Evolutionary conservation across 2,888 invertebrate genomes (phyloP), one percentile per base, ranked within the genome.

Genomic region (Hyles lineata): DNA sequence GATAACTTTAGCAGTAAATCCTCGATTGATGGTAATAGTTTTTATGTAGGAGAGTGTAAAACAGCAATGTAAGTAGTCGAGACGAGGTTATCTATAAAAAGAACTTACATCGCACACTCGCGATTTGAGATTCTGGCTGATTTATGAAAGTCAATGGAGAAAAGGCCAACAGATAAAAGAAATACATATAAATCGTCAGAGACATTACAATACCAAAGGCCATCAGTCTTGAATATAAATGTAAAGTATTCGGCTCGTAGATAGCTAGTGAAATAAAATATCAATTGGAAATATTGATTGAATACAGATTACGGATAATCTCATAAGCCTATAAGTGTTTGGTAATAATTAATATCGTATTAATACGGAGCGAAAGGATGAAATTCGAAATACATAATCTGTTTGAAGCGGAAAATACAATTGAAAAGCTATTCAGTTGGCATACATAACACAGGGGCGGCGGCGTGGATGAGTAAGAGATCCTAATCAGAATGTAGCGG

Each of bases 401-500:
- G 15, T n/a, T n/a, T 55, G 55, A 55, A 55, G 55, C 55, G 8
- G n/a, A 19, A 32, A 60, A 25, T 23, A 63, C 52, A 52, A 69
- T 69, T 17, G 23, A 52, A 21, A 70, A 32, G 58, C 70, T 21
- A 43, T 59, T 32, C 50, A 35, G 43, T 43, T 17, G 21, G 67
- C 23, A 9, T 67, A 50, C 43, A 25, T 23, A 60, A 35, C 32
- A 71, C 50, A 60, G 43, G 21, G 23, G 19, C 17, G 17, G 23
- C 23, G 23, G 52, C 55, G 70, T 50, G 55, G 70, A n/a, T 60
- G 43, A 71, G 70, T 43, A 71, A 70, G 70, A 82, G 84, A 86
- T 86, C 84, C 82, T 84, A 87, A 88, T 88, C 87, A 87, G 84
- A 77, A 78, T 78, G 83, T 82, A 82, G 82, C 81, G 82, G 82